phyloP scores from a whole-genome alignment of 2,113 vertebrate genomes.

The Arizona elegans region DNA sequence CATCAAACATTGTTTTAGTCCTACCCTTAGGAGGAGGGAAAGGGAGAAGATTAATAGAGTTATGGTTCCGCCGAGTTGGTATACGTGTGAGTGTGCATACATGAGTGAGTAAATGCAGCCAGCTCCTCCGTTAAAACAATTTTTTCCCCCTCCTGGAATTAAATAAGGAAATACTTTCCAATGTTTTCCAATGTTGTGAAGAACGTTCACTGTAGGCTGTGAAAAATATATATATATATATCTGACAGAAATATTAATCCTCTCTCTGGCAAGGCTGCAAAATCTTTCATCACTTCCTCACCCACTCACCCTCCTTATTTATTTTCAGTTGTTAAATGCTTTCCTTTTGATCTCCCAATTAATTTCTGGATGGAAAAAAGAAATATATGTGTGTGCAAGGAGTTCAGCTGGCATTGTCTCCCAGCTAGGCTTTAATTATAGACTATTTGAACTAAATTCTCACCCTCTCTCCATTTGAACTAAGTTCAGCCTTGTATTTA shows the following conservation, averaged over 20 bases:
- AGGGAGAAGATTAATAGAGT: constrained; percentile 51
- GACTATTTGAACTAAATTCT: constrained; percentile 35
- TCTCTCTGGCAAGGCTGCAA: rapidly evolving
- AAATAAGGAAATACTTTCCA: constrained; percentile 28
- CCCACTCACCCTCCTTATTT: constrained; percentile 16
- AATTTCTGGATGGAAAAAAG: constrained; percentile 57
- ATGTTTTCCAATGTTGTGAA: background rate
- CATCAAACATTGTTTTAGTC: constrained; percentile 50
- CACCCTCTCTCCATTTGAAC: background rate
- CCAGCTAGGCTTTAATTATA: constrained; percentile 38
- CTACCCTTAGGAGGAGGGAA: constrained; percentile 44
- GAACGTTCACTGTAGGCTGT: constrained; percentile 8
- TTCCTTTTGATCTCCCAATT: constrained; percentile 64
- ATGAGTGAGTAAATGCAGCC: background rate
- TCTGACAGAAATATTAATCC: constrained; percentile 34
- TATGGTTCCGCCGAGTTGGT: constrained; percentile 33
- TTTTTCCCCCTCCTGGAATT: constrained; percentile 35
- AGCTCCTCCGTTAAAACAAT: constrained; percentile 13
- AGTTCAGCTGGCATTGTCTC: constrained; percentile 50
- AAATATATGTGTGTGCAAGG: background rate
- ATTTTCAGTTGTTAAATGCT: constrained; percentile 46
- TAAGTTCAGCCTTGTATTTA: background rate
- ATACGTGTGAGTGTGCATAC: background rate
- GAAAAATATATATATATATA: background rate
- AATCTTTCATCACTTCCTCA: constrained; percentile 22